Base-by-base conservation (phyloP, 2,797 vertebrate genomes). In the Nannoperca obscura region DNA sequence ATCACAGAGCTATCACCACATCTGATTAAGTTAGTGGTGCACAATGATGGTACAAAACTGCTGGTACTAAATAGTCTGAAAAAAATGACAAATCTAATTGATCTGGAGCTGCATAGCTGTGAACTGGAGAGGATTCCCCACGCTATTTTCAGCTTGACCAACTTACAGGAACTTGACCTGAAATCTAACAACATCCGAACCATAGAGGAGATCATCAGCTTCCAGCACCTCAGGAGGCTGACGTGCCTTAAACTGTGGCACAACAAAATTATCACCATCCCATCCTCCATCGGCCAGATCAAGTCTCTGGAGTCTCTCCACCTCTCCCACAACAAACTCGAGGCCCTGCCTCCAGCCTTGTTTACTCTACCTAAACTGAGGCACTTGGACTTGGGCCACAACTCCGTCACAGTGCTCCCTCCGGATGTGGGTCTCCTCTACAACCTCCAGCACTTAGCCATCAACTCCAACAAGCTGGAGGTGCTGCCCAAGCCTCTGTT, bases 201-300 rank as follows among this genome's bases (percentile, higher is more conserved):
- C 87, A 98, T 99, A 53, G 98, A 99, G 92, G 98, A 99, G 94
- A 95, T 99, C 86, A 97, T 99, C 87, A 99, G 97, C 92, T 99
- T 99, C 91, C 98, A 99, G 91, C 97, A 99, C 88, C 95, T 99
- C 66, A 99, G 97, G 95, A 97, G 97, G 92, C 90, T 99, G 87
- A 97, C 96, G 19, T 99, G 97, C 92, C 96, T 99, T 71, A 99
- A 99, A 88, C 91, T 99, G 81, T 99, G 98, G 98, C 96, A 99
- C 95, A 99, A 99, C 94, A 99, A 98, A 93, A 99, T 99, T 60
- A 96, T 95, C 53, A 95, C 90, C 89, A 98, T 99, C 94, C 97
- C 98, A n/a, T 91, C 96, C 79, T 97, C 97, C 74, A 97, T 99
- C 12, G 97, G 94, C 77, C 96, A 97, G 17, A 93, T 99, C 89